Evolutionary conservation across 2,888 invertebrate species (phyloP).

Genomic region (Fragum fragum): DNA sequence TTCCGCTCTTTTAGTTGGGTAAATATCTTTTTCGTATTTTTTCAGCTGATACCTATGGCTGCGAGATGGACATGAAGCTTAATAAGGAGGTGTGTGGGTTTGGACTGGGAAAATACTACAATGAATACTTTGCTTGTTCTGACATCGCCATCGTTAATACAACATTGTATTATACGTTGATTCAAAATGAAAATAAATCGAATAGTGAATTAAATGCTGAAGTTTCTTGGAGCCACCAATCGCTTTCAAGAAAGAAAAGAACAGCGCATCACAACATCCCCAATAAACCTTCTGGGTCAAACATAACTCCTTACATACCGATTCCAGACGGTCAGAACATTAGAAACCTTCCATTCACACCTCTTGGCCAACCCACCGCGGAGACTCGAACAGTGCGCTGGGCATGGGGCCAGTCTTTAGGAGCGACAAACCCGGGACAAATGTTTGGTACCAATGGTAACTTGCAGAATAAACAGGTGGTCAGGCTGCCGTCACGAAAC

Average conservation of each 20-base stretch:
- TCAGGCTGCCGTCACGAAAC: not conserved
- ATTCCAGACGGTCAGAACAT: not conserved
- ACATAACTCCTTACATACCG: not conserved
- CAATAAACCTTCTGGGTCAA: not conserved
- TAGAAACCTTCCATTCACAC: constrained; percentile 11
- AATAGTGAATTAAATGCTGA: not conserved
- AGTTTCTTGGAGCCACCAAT: not conserved
- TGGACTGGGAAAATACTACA: constrained; percentile 55
- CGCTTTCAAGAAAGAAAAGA: constrained; percentile 15
- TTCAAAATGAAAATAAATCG: not conserved
- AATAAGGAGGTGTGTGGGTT: constrained; percentile 51
- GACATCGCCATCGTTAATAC: constrained; percentile 56
- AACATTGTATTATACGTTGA: not conserved
- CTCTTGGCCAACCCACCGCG: not conserved
- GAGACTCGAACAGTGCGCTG: not conserved
- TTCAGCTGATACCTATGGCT: constrained; percentile 65
- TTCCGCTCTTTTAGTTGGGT: too few species aligned
- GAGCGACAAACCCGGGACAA: not conserved
- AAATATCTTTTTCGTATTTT: too few species aligned
- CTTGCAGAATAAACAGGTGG: not conserved
- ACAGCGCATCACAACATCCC: not conserved
- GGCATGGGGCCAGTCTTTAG: not conserved
- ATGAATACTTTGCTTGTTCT: constrained; percentile 61
- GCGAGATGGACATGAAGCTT: constrained; percentile 30
- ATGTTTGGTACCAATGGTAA: not conserved